Base-by-base conservation (phyloP, 2,888 invertebrate species). In the Rotaria socialis region DNA sequence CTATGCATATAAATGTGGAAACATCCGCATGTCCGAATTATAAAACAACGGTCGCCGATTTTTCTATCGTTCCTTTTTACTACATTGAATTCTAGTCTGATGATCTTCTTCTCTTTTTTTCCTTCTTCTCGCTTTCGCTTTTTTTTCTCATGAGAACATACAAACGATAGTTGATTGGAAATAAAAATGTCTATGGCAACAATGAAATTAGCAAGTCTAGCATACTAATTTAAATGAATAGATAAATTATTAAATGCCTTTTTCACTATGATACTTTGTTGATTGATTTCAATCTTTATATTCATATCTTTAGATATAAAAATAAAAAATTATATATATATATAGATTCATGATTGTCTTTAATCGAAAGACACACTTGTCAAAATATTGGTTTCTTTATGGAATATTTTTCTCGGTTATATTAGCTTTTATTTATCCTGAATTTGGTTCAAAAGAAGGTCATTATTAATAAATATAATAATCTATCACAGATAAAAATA, bases 381-480 rank as follows among this genome's bases (percentile, higher is more conserved):
- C 67, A 67, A 67, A 67, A 67, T 67, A 67, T 35, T 67, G 67
- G 67, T 67, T 67, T 67, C 35, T 67, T 16, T 67, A 67, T 67
- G 67, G 67, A 27, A 67, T 67, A 35, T 67, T 67, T 67, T 27
- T 67, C 35, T 67, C 67, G 11, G 14, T 67, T 35, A 27, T 67
- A 35, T 67, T 67, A 67, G 67, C 67, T 35, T 67, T 67, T 67
- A 67, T 67, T 67, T 67, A 67, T 67, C 67, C 67, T 8, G 67
- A 67, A 67, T 67, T 67, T 6, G 67, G 67, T 35, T 67, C 67
- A 67, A 67, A 67, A 67, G 67, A 67, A 67, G 67, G 67, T 67
- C 35, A 67, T 67, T 67, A 35, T 8, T 67, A 67, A 67, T 27
- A 14, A 67, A 67, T 67, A 55, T 16, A 55, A 55, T 55, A 55